Conservation (phyloP, 2,888 invertebrate genomes). For the Deilephila porcellus region DNA sequence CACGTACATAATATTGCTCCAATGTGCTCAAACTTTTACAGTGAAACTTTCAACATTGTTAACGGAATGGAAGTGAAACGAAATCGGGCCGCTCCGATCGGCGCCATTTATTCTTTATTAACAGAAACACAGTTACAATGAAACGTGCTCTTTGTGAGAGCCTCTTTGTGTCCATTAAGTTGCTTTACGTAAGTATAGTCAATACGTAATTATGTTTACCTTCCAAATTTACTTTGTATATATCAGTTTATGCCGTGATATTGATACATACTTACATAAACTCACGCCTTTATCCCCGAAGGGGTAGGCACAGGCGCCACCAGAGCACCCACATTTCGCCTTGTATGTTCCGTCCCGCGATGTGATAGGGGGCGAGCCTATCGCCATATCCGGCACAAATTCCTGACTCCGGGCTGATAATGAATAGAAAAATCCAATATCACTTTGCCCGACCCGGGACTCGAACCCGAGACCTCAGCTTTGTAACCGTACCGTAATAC, state of each 20-base stretch:
- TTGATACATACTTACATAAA: no score
- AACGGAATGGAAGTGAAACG: conserved; percentile 4
- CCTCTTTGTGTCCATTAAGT: background rate
- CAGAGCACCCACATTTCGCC: no score
- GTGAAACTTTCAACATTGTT: conserved; percentile 1
- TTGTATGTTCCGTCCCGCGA: no score
- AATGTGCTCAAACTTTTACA: background rate
- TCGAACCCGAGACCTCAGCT: no score
- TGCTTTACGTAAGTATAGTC: background rate
- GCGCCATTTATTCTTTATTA: conserved; percentile 20
- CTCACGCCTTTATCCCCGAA: no score
- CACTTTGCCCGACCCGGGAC: no score
- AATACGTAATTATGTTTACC: background rate
- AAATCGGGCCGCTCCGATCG: background rate
- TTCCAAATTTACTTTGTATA: background rate
- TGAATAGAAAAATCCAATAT: no score
- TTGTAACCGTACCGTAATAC: no score
- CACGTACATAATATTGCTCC: background rate
- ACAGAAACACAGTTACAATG: conserved; percentile 17
- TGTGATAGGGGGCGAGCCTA: no score
- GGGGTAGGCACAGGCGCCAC: no score
- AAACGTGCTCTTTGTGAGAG: conserved; percentile 11
- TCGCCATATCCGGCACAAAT: no score
- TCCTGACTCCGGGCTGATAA: no score
- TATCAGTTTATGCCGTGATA: background rate